Evolutionary conservation across 2,888 invertebrate species (phyloP), one percentile per base, ranked within the genome.

Genomic region (Leptopilina myrica): DNA sequence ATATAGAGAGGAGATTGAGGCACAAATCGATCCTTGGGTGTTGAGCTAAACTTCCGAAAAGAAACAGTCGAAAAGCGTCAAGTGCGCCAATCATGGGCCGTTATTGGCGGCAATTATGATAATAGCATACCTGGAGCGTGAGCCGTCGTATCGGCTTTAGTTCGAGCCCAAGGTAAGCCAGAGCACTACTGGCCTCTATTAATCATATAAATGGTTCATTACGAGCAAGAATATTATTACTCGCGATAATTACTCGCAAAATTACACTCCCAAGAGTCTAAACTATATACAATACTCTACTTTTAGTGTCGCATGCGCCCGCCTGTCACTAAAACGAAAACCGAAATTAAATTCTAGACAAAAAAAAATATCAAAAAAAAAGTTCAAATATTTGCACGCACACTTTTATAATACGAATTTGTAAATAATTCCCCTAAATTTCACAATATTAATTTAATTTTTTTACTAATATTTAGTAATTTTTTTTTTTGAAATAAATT

Each of bases 71-170:
- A 86, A 87, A 87, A 87, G 89, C 87, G 88, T 88, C 80, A 81
- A 82, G 81, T 82, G 81, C 87, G 87, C 87, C 90, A 89, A 90
- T 90, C 90, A 89, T 88, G 89, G 89, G 86, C 86, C 87, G 87
- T 89, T 89, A 90, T 90, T 89, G 90, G 89, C 88, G 88, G 89
- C 90, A 91, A 91, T 91, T 91, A 91, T 90, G 90, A 90, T 90
- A 91, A 90, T 90, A 88, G 89, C 88, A 89, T 89, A 88, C 88
- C 90, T 90, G 89, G 80, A 83, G 80, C 81, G 78, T 82, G 82
- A 79, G 67, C 79, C 76, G 79, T 73, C 66, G 81, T 80, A 79
- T 81, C 79, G 80, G 59, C 80, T 81, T 67, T 65, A 81, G 77
- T 76, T 80, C 80, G 67, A 78, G 77, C 80, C 7, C 49, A 75